Evolutionary conservation across 2,113 vertebrate species (phyloP), one percentile per base, ranked within the genome.

Genomic region (Phyllopteryx taeniolatus): DNA sequence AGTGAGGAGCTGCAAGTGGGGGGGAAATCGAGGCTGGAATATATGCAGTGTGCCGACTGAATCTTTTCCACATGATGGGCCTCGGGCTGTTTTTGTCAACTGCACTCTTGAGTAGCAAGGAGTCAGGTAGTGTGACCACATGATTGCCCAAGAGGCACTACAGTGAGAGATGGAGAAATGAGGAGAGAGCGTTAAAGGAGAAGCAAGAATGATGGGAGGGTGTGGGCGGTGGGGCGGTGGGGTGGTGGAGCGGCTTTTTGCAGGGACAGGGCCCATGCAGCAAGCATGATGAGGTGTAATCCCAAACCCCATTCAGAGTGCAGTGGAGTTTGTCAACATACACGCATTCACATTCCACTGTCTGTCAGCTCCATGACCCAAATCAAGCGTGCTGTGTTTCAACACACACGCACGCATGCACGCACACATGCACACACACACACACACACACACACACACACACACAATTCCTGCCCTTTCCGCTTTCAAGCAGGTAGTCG

Each of bases 41-140:
- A 86, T 89, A 76, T 80, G 80, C 83, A 79, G 83, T 85, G 84
- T 74, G 83, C 85, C 90, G 86, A 91, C 90, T 84, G 90, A 91
- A 92, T 91, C 90, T 91, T 90, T 92, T 92, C 92, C 92, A 93
- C 89, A 93, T 92, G 91, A 90, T 81, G 90, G 83, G 86, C 91
- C 90, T 90, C 88, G 86, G 91, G 91, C 90, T 93, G 90, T 91
- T 90, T 88, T 92, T 90, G 91, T 93, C 91, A 92, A 92, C 89
- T 89, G 89, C 92, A 89, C 90, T 92, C 89, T 87, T 83, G 89
- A 89, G 87, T 90, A 79, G 88, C 86, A 77, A 85, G 83, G 89
- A 92, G 91, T 91, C 91, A 92, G 91, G 89, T 90, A 92, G 90
- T 91, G 91, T 93, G 91, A 93, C 92, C 89, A 91, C 89, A 91